Evolutionary conservation across 2,888 invertebrate species (phyloP), one percentile per base, ranked within the genome.

Genomic region (Uloborus plumipes): DNA sequence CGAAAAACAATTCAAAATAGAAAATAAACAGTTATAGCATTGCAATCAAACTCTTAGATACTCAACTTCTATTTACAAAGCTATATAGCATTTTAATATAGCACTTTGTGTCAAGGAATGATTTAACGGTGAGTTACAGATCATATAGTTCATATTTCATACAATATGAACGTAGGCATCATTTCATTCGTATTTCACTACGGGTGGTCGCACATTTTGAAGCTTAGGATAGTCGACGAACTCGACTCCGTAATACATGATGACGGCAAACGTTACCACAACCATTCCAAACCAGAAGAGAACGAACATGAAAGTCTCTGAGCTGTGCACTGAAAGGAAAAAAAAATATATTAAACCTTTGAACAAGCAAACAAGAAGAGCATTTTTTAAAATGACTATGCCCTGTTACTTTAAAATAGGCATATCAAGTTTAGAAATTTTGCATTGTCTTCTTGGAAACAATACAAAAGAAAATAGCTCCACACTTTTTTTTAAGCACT

Each of bases 281-380:
- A 95, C 93, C 92, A 96, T 95, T 0, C 94, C 93, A n/a, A 95
- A 95, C 98, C 98, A 98, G 90, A 98, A 97, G 87, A 97, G 90
- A 87, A 98, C 92, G 88, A 95, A 97, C 84, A 98, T 90, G 85
- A 97, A 90, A 87, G 94, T 93, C 88, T 95, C 95, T 39, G 94
- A 94, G 69, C 92, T 93, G 89, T 95, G 94, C 87, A 95, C 94
- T 88, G 89, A 67, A 88, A 88, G n/a, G 15, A n/a, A 18, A 59
- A 58, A 26, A 49, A 61, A 55, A 4, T n/a, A 55, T 55, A 55
- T 55, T n/a, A 13, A 55, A 55, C 16, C 55, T 55, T 55, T 18
- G n/a, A 55, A 55, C 2, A 49, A 71, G 15, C 47, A 61, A 49
- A 47, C 20, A 22, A 13, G 15, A 49, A 59, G 59, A 58, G 0